Evolutionary conservation across 2,888 invertebrate species (phyloP), one percentile per base, ranked within the genome.

Genomic region (Emesis castigata): DNA sequence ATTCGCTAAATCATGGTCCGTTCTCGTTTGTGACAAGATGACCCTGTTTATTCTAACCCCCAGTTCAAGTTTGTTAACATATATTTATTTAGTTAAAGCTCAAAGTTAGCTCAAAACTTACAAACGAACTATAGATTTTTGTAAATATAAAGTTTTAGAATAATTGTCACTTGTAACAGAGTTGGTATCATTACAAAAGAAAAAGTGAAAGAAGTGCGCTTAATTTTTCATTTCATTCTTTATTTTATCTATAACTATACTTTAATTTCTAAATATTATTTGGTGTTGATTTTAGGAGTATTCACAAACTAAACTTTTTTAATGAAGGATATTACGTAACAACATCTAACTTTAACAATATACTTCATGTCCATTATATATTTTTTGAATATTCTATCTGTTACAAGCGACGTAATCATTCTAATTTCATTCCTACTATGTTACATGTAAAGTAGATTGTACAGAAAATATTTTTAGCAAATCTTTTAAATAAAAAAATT

Each of bases 51-150:
- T 16, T 48, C 16, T 16, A n/a, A 39, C 39, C 5, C 14, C 14
- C 14, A 14, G 62, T 70, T 84, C 75, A 79, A 71, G 84, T 86
- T 83, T 73, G 85, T 58, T 58, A 80, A 71, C 61, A 81, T 81
- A 81, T 80, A 89, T 77, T 81, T 79, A 84, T 92, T 93, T 94
- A 93, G 92, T 94, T 91, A 91, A 94, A 94, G 94, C 94, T 94
- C 94, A 95, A 95, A 95, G 92, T 91, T 90, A 94, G 95, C 95
- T 95, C 95, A 95, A 95, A 93, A 93, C 90, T 79, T 81, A 31
- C 79, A 75, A 73, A 69, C 72, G 64, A 39, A 61, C 20, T 77
- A 77, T 61, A 74, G 69, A 71, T 83, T 89, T 90, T 90, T 93
- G 93, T 94, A 93, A 90, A 94, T 93, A 93, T 89, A 84, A 89